These are phyloP conservation scores for Picathartes gymnocephalus DNA, from an alignment of 2,113 vertebrate species.

Conservation along the genomic window DNA sequence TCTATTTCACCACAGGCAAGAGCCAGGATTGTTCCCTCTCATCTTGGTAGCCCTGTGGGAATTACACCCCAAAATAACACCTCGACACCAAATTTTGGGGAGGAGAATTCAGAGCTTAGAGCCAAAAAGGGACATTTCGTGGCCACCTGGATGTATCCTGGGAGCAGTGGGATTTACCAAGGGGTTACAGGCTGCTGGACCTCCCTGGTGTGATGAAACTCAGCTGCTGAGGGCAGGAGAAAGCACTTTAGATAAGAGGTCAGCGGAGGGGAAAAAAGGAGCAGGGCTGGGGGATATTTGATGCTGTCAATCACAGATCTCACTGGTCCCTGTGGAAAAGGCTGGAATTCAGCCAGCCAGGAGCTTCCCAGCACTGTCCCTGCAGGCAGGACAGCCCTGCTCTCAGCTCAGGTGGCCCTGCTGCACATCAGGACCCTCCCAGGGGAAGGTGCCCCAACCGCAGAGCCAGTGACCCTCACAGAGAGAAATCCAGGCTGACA, in stretches of 20 bases:
- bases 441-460: background rate
- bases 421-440: background rate
- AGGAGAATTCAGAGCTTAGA: background rate
- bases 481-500: constrained; percentile 38
- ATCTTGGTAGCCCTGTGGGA: background rate
- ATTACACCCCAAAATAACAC: background rate
- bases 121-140: background rate
- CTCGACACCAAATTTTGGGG: accelerated
- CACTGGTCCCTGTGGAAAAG: background rate
- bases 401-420: background rate
- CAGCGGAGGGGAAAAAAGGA: background rate
- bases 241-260: constrained; percentile 43
- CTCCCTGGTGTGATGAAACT: constrained; percentile 47
- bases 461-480: constrained; percentile 21
- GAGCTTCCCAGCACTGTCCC: background rate
- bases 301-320: background rate
- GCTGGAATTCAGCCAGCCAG: background rate
- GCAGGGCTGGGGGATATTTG: background rate
- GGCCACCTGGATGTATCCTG: background rate
- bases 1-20: background rate
- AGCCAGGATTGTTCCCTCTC: background rate
- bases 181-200: background rate
- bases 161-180: background rate
- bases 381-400: background rate
- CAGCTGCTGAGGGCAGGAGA: constrained; percentile 74